phyloP scores from a whole-genome alignment of 1,140 invertebrate species.

The Drosophila melanogaster region DNA sequence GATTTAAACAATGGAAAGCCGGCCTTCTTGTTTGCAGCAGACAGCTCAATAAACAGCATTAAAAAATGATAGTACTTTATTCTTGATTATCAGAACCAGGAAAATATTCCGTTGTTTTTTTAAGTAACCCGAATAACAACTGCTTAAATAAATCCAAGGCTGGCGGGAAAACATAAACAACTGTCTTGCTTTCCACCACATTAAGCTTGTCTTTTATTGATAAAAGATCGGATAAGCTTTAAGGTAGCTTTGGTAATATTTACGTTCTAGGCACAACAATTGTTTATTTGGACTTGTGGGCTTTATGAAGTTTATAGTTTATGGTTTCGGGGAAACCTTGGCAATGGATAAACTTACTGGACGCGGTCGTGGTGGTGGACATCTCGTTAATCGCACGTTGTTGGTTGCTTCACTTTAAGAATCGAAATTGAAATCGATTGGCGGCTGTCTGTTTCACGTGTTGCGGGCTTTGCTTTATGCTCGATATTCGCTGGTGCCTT shows the following conservation, averaged over 20 bases:
- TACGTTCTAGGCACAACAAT: no score
- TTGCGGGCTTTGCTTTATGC: slow-evolving; percentile 54
- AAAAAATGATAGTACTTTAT: no score
- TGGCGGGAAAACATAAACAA: no score
- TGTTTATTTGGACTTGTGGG: no score
- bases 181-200: no score
- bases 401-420: slow-evolving; percentile 7
- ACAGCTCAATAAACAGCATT: not conserved
- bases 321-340: no score
- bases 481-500: slow-evolving; percentile 39
- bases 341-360: slow-evolving; percentile 51
- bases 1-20: not conserved
- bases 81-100: not conserved
- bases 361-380: slow-evolving; percentile 41
- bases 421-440: slow-evolving; percentile 44
- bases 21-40: not conserved
- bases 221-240: no score
- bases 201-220: no score
- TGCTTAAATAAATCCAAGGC: no score
- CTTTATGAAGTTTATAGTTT: no score
- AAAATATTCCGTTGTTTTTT: not conserved
- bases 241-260: no score
- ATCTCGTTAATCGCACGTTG: slow-evolving; percentile 4
- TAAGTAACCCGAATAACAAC: not conserved
- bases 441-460: slow-evolving; percentile 48